Percentiles rank a stretch among this genome's conserved stretches.
Evolutionary conservation across 2,113 vertebrate genomes (phyloP).

Genomic region (Tautogolabrus adspersus): DNA sequence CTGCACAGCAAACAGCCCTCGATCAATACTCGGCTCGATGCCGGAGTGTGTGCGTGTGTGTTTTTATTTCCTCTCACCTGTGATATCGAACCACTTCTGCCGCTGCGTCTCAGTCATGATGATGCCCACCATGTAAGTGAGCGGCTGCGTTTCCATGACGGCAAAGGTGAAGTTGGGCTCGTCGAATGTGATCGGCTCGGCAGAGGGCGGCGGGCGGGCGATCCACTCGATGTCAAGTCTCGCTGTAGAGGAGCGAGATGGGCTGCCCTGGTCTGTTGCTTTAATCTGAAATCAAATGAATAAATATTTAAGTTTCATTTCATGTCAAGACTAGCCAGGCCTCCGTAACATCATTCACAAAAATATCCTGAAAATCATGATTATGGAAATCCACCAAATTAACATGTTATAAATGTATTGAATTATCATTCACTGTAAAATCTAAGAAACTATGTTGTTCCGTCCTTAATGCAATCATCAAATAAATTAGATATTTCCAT

Average conservation of each 20-base stretch:
- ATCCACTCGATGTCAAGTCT: conserved; percentile 94
- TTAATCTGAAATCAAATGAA: conserved; percentile 84
- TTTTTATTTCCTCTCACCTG: conserved; percentile 83
- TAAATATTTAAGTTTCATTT: not conserved
- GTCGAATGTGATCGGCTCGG: conserved; percentile 87
- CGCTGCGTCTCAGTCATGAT: conserved; percentile 89
- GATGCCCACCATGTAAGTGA: conserved; percentile 96
- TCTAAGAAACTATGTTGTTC: too few species aligned
- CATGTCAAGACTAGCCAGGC: not conserved
- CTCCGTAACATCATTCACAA: too few species aligned
- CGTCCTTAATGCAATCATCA: too few species aligned
- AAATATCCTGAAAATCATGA: too few species aligned
- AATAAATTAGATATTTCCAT: too few species aligned
- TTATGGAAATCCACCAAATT: too few species aligned
- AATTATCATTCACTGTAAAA: too few species aligned
- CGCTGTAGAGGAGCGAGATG: conserved; percentile 85
- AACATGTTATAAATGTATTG: too few species aligned
- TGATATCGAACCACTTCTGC: conserved; percentile 91
- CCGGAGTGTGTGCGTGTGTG: not conserved
- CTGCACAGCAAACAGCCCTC: conserved; percentile 3
- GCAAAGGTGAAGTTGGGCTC: conserved; percentile 92
- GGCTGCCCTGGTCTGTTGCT: conserved; percentile 90
- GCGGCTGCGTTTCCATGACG: conserved; percentile 93
- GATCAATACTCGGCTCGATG: conserved; percentile 17
- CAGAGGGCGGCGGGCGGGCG: conserved; percentile 79